Base-by-base conservation (phyloP, 2,888 invertebrate genomes). In the Yponomeuta sedellus region DNA sequence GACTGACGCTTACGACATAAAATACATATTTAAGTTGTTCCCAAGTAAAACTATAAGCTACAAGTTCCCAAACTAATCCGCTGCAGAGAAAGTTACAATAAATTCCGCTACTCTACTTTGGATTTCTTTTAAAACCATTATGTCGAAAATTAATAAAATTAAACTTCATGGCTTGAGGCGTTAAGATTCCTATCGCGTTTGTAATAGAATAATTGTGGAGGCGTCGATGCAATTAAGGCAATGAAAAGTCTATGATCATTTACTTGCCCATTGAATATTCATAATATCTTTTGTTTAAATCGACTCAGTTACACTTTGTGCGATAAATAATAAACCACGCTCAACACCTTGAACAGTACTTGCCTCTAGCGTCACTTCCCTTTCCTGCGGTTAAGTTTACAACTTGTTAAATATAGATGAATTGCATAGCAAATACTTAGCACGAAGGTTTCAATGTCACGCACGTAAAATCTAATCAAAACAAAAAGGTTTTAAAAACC, bases 341-440 rank as follows among this genome's bases (percentile, higher is more conserved):
- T 52, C 28, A 52, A 52, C 58, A 66, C 66, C 66, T 66, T 66
- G 66, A 66, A 59, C 12, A 16, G 16, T 52, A 52, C 44, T 52
- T 52, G 44, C 10, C 16, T 19, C 19, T 57, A 61, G 59, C 73
- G 77, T 75, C 76, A 86, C 81, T 89, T 87, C 88, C 86, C 72
- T 83, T 88, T 88, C 88, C 87, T 86, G 81, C 70, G 74, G 67
- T 69, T 67, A 16, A 72, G 72, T 81, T 83, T 82, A 82, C 73
- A 76, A 71, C 71, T 70, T 70, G 74, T 76, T 82, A 79, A 81
- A 78, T 56, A 64, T 77, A 73, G 75, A 74, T 69, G 74, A 74
- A 75, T 72, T 70, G 73, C 74, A 72, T 73, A 74, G 79, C 71
- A 69, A 74, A 70, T 74, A 72, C 70, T 67, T 67, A 67, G 74